Evolutionary conservation across 2,797 vertebrate genomes (phyloP).

Genomic region (Urosaurus nigricauda): DNA sequence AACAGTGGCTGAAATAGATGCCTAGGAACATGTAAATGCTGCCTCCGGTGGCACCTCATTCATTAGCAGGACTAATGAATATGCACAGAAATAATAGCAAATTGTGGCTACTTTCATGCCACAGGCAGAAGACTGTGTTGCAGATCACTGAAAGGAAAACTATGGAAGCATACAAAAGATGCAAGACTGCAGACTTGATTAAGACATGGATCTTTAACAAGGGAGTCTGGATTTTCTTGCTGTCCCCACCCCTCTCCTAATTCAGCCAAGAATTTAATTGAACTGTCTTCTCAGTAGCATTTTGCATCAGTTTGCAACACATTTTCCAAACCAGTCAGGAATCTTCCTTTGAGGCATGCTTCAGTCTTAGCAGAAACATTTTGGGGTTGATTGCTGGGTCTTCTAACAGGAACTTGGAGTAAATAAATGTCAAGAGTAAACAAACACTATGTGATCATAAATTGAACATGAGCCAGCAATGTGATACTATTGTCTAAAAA

Average conservation of each 20-base stretch:
- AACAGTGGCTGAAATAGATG: conserved; percentile 34
- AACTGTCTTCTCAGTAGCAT: neutral
- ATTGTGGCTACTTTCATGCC: conserved; percentile 15
- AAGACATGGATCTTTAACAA: conserved; percentile 20
- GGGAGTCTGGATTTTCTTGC: neutral
- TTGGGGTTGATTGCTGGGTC: neutral
- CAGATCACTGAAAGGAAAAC: conserved; percentile 41
- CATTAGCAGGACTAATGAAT: conserved; percentile 58
- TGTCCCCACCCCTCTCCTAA: no score
- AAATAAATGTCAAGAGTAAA: neutral
- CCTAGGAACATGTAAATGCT: conserved; percentile 51
- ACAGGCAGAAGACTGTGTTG: conserved; percentile 43
- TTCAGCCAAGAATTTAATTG: conserved; percentile 3
- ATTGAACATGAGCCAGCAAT: no score
- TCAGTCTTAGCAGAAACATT: neutral
- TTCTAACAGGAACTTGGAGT: neutral
- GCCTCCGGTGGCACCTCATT: conserved; percentile 44
- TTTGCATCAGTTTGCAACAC: neutral
- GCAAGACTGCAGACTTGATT: neutral
- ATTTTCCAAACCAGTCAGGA: neutral
- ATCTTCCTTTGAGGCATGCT: neutral
- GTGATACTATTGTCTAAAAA: no score
- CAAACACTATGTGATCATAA: no score
- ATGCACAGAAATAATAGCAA: conserved; percentile 39
- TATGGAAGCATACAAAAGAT: rapidly evolving